phyloP scores from a whole-genome alignment of 2,888 invertebrate genomes.

The Bugula neritina region DNA sequence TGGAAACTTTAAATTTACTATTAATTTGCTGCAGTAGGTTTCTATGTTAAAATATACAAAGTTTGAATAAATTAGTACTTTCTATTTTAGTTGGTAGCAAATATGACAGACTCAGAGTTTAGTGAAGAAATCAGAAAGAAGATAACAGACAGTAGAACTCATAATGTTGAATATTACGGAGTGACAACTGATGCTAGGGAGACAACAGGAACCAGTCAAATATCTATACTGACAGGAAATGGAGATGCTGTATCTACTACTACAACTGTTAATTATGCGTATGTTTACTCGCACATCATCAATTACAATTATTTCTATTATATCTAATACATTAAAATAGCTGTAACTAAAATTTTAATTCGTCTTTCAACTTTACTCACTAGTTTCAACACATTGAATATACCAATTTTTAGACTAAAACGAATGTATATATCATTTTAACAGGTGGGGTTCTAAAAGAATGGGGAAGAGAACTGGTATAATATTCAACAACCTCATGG shows the following conservation, averaged over 20 bases:
- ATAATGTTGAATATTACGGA: constrained; percentile 40
- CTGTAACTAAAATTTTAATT: too few species aligned
- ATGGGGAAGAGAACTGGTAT: constrained; percentile 43
- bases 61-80: too few species aligned
- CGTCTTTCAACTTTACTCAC: too few species aligned
- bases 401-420: too few species aligned
- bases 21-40: too few species aligned
- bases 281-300: constrained; percentile 52
- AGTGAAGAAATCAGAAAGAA: constrained; percentile 35
- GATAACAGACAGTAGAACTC: constrained; percentile 45
- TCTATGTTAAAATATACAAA: too few species aligned
- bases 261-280: constrained; percentile 82
- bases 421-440: neutral
- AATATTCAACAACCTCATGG: constrained; percentile 52
- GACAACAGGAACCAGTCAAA: constrained; percentile 79
- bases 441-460: constrained; percentile 46
- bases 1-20: too few species aligned
- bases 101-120: constrained; percentile 40
- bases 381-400: too few species aligned
- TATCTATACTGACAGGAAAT: constrained; percentile 73
- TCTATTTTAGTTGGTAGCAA: constrained; percentile 38
- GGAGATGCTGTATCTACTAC: constrained; percentile 90
- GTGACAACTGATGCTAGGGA: constrained; percentile 45
- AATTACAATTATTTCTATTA: too few species aligned
- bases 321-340: too few species aligned